Percentiles rank a stretch among this genome's conserved stretches.
phyloP scores from a whole-genome alignment of 2,113 vertebrate genomes.

The Junco hyemalis region DNA sequence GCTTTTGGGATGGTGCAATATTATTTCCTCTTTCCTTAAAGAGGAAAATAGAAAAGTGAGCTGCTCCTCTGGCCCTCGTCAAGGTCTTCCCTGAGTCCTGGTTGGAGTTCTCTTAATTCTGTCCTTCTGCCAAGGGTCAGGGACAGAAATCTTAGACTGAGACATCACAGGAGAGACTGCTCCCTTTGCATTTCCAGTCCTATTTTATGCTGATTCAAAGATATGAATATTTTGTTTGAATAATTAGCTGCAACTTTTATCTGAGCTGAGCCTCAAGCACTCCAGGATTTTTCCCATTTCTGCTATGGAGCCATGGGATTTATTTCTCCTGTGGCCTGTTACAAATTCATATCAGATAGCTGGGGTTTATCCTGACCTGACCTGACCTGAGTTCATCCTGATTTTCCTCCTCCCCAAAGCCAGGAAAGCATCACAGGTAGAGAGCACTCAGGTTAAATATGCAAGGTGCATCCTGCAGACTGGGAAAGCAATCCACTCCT shows the following conservation, averaged over 20 bases:
- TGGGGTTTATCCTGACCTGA: background rate
- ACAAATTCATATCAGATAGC: background rate
- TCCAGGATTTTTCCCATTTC: background rate
- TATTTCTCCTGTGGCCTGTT: background rate
- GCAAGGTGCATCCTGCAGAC: background rate
- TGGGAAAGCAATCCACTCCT: background rate
- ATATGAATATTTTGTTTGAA: background rate
- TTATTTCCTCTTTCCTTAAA: background rate
- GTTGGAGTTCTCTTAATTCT: background rate
- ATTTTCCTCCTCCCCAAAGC: background rate
- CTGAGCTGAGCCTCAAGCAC: background rate
- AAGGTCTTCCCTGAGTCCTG: background rate
- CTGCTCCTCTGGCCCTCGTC: background rate
- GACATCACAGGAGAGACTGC: background rate
- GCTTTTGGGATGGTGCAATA: background rate
- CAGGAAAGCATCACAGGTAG: background rate
- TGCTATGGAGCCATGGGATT: background rate
- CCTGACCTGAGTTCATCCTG: background rate
- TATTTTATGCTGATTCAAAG: conserved; percentile 2
- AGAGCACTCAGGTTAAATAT: background rate
- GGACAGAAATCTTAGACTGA: background rate
- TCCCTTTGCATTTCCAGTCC: background rate
- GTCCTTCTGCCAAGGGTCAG: background rate
- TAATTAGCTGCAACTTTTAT: conserved; percentile 39
- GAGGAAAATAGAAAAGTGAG: background rate